Evolutionary conservation across 2,113 vertebrate species (phyloP), one percentile per base, ranked within the genome.

Genomic region (Pelodiscus sinensis): DNA sequence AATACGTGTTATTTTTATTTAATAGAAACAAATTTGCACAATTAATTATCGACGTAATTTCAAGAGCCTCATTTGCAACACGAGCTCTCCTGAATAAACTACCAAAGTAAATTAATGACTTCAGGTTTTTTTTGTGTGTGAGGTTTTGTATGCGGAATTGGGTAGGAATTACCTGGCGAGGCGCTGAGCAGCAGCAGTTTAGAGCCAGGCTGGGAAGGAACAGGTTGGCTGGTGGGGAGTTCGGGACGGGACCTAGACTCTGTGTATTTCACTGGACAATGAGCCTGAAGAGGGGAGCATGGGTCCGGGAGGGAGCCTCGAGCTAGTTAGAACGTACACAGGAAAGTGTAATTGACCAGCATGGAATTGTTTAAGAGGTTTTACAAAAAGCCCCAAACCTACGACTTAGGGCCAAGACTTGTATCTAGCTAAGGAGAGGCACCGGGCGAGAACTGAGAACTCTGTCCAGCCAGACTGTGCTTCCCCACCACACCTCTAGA

Each of bases 1-100:
- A 99, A 99, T 99, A 99, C 99, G 99, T 99, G 99, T 99, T 99
- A 99, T 99, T 99, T 99, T 99, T 99, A 99, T 99, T 99, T 99
- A 99, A 99, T 99, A 99, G 99, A 99, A 99, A 99, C 99, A 99
- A 99, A 99, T 99, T 99, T 99, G 98, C 98, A 98, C 99, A 99
- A 99, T 99, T 99, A 99, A 99, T 99, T 99, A 99, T 98, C 98
- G 98, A 98, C 98, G 98, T 98, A 98, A 99, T 99, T 99, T 99
- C 98, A 98, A 99, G 99, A 98, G 99, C 98, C 99, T 99, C 98
- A 98, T 99, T 99, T 99, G 98, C 98, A 98, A 98, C 98, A 96
- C 97, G 94, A 97, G 97, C 97, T 97, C 97, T 97, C 96, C 97
- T 97, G 97, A 98, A 97, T 97, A 97, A 98, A 97, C 97, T 91